A percentile compares a stretch with the other conserved stretches of the same genome.
phyloP scores from a whole-genome alignment of 2,113 vertebrate species.

The Cephalopholis sonnerati region DNA sequence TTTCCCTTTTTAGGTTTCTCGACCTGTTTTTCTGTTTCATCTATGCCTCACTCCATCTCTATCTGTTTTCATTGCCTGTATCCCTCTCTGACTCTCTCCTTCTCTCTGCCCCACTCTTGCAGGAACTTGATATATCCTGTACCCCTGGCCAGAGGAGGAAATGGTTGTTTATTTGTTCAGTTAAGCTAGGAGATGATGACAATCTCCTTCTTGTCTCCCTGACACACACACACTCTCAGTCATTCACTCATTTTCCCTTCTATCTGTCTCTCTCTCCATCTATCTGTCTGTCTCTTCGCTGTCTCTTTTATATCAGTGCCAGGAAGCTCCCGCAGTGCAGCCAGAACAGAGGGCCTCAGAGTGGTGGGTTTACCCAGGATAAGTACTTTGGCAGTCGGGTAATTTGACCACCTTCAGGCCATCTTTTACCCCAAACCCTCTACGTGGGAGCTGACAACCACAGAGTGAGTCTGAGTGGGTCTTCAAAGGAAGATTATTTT shows the following conservation, averaged over 20 bases:
- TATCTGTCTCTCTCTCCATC: neutral
- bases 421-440: conserved; percentile 42
- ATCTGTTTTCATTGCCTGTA: neutral
- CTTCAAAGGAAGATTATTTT: neutral
- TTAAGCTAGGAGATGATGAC: conserved; percentile 58
- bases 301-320: conserved; percentile 50
- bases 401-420: conserved; percentile 45
- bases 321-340: conserved; percentile 56
- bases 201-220: conserved; percentile 62
- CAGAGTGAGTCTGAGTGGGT: neutral
- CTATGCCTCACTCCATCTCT: neutral
- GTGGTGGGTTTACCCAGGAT: conserved; percentile 58
- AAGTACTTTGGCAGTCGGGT: conserved; percentile 55
- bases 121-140: conserved; percentile 73
- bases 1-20: neutral
- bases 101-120: conserved; percentile 17
- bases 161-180: conserved; percentile 76
- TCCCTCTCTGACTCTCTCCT: conserved; percentile 7
- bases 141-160: conserved; percentile 67
- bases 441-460: conserved; percentile 14
- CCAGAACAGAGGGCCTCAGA: conserved; percentile 76
- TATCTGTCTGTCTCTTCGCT: conserved; percentile 23
- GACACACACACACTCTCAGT: conserved; percentile 19
- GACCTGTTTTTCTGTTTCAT: neutral
- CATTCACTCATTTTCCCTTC: neutral